Evolutionary conservation across 2,888 invertebrate species (phyloP), one percentile per base, ranked within the genome.

Genomic region (Cetonia aurata): DNA sequence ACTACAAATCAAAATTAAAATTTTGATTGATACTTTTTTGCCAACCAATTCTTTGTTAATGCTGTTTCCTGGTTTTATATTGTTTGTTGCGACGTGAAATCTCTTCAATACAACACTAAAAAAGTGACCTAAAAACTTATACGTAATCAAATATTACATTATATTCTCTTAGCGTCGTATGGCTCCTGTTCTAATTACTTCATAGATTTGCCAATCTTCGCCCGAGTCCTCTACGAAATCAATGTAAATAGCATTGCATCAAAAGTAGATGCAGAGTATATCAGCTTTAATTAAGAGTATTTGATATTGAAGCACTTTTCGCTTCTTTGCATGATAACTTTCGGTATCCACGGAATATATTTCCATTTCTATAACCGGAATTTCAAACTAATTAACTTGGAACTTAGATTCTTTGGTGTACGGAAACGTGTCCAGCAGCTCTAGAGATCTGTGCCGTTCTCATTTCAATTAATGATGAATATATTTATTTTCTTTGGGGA

Each of bases 381-480:
- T 56, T 56, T 56, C 31, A 56, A 56, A 56, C 37, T 56, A 37
- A 13, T 13, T 56, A 56, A 56, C 33, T 56, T 56, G 33, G 33
- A 56, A 56, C 37, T 56, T n/a, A 8, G 1, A 17, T 37, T 15
- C 25, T 25, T 25, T 25, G 25, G 25, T 25, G 25, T 25, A 3
- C 25, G 25, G 4, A 4, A 25, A 25, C 25, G 25, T 25, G 25
- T 25, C 25, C 25, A 4, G n/a, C n/a, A n/a, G n/a, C n/a, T n/a
- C n/a, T n/a, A 25, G 25, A 25, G 25, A 25, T 25, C n/a, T n/a
- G n/a, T n/a, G n/a, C n/a, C n/a, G n/a, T 25, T 1, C 25, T 3
- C 1, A 4, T 25, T 25, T 25, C 25, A 25, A 25, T 25, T 25
- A 25, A 25, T 25, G 25, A 25, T 25, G 25, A 25, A 25, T 25